Percentiles rank a stretch among this genome's conserved stretches.
These are phyloP conservation scores for Fissipunctia ypsillon DNA, from an alignment of 2,888 invertebrate species.

Conservation along the genomic window DNA sequence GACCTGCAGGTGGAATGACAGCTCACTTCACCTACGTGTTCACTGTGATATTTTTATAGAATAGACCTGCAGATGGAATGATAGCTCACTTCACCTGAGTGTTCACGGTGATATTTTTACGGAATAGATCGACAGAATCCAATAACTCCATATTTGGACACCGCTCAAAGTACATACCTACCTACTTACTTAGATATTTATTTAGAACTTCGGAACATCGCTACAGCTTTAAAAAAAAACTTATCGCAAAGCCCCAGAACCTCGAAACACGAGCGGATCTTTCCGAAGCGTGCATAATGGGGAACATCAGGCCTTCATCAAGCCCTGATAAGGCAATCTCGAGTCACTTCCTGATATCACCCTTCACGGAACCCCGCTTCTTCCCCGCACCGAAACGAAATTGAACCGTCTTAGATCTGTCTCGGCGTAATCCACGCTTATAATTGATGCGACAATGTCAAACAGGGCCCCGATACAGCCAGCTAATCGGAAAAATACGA, in stretches of 20 bases:
- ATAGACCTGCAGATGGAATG: background rate
- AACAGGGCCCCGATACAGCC: conserved; percentile 83
- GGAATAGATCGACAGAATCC: background rate
- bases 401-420: conserved; percentile 90
- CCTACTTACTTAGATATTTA: background rate
- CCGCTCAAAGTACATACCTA: too few relatives aligned
- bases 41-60: background rate
- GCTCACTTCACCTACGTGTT: background rate
- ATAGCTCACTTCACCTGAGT: background rate
- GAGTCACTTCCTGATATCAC: conserved; percentile 82
- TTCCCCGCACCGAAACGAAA: conserved; percentile 77
- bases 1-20: background rate
- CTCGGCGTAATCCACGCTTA: conserved; percentile 88
- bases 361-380: conserved; percentile 69
- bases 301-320: conserved; percentile 78
- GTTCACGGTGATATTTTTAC: background rate
- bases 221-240: conserved; percentile 22
- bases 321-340: conserved; percentile 80
- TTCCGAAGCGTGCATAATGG: conserved; percentile 73
- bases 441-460: conserved; percentile 90
- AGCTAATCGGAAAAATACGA: conserved; percentile 89
- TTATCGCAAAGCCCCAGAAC: conserved; percentile 27
- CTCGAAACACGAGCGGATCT: conserved; percentile 55
- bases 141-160: background rate
- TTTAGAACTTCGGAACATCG: conserved; percentile 9